Evolutionary conservation across 2,113 vertebrate genomes (phyloP).

Genomic region (Macheiramphus alcinus): DNA sequence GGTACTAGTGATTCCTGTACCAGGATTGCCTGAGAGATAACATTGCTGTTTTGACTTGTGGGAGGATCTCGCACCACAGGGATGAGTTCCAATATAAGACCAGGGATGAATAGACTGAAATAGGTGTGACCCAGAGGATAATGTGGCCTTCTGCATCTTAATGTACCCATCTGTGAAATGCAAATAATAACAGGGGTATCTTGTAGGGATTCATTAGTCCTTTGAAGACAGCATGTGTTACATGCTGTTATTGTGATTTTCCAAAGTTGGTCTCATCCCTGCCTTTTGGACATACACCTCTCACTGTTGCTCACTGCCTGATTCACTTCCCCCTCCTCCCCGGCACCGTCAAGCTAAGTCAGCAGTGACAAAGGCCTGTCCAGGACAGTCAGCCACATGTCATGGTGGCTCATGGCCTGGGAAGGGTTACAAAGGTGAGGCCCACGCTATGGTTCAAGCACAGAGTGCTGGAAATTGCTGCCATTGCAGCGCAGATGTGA

Average conservation of each 20-base stretch:
- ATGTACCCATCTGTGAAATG: slow-evolving; percentile 22
- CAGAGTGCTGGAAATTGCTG: background rate
- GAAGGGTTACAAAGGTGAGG: background rate
- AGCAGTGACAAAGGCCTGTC: background rate
- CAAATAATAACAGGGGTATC: slow-evolving; percentile 54
- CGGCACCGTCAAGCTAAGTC: slow-evolving; percentile 9
- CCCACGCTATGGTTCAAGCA: background rate
- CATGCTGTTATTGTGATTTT: slow-evolving; percentile 41
- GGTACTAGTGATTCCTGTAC: background rate
- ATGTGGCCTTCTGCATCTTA: slow-evolving; percentile 26
- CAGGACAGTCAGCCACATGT: background rate
- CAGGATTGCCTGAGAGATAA: background rate
- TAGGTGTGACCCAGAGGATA: slow-evolving; percentile 57
- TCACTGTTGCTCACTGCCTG: slow-evolving; percentile 52
- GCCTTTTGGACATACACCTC: slow-evolving; percentile 26
- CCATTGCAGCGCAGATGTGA: background rate
- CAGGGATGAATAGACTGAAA: slow-evolving; percentile 26
- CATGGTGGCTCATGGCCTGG: slow-evolving; percentile 1
- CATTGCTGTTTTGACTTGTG: background rate
- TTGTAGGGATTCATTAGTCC: slow-evolving; percentile 44
- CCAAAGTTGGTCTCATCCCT: slow-evolving; percentile 11
- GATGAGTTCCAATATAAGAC: background rate
- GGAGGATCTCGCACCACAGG: background rate
- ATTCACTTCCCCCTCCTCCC: slow-evolving; percentile 59
- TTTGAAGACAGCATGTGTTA: slow-evolving; percentile 56